Conservation (phyloP, 2,888 invertebrate species). For the Cataglyphis rosenhaueri region DNA sequence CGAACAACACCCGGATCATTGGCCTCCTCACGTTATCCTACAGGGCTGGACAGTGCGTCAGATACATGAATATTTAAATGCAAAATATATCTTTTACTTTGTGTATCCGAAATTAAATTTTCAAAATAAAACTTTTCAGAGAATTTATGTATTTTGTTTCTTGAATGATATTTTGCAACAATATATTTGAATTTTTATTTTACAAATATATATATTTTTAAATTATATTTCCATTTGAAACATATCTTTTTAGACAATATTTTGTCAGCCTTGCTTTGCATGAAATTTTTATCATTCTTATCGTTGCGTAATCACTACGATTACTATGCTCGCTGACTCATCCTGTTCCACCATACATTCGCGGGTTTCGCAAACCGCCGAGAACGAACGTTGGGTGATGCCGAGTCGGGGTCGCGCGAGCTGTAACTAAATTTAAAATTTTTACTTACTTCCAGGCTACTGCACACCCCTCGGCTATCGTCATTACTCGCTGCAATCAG, state of each 20-base stretch:
- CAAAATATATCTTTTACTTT: conserved; percentile 2
- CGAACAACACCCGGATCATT: conserved; percentile 51
- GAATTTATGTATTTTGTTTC: not conserved
- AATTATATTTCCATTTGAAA: not conserved
- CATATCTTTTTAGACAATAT: not conserved
- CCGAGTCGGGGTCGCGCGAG: conserved; percentile 73
- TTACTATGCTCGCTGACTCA: conserved; percentile 78
- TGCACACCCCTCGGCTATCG: conserved; percentile 83
- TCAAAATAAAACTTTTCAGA: not conserved
- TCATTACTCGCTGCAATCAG: conserved; percentile 86
- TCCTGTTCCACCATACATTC: conserved; percentile 74
- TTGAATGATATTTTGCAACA: not conserved
- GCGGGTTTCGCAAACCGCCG: conserved; percentile 78
- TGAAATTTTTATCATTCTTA: not conserved
- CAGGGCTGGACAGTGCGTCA: conserved; percentile 5
- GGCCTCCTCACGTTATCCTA: conserved; percentile 35
- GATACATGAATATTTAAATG: conserved; percentile 12
- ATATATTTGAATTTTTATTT: not conserved
- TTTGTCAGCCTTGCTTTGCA: not conserved
- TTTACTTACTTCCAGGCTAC: conserved; percentile 86
- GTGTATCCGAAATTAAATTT: not conserved
- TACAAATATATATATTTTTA: not conserved
- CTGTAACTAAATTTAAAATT: conserved; percentile 86
- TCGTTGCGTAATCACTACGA: conserved; percentile 46
- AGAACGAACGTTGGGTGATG: conserved; percentile 5